Evolutionary conservation across 2,113 vertebrate species (phyloP), one percentile per base, ranked within the genome.

Genomic region (Alligator mississippiensis): DNA sequence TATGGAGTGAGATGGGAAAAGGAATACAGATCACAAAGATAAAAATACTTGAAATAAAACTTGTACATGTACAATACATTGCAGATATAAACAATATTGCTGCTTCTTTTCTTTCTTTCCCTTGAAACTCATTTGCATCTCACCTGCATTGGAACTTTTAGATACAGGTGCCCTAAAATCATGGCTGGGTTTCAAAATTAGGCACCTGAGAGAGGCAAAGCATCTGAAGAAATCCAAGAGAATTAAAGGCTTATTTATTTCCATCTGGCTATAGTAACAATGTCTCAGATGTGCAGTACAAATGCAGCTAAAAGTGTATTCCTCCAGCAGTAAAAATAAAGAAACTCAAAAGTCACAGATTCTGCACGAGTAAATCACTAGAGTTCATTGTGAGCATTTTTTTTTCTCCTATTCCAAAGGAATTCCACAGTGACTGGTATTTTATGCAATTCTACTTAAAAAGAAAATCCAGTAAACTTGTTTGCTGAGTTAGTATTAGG

Each of bases 1-100:
- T 17, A 79, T 16, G 60, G 2, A 30, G 2, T 1, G 1, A 77
- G 19, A 92, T 4, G 55, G 7, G 78, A 82, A 80, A 84, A n/a
- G 0, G 1, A 4, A 91, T 80, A 15, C 5, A 89, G 60, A 81
- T 61, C 3, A 2, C 5, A 62, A 12, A 5, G 7, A 4, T 77
- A 38, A 81, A 88, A 76, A 18, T 17, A 77, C 3, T 11, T 9
- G 61, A 79, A 85, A 66, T 25, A 79, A 14, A 87, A 34, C 1
- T 11, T n/a, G 13, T 5, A 82, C 3, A 47, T 6, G 3, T 11
- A 70, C 0, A 27, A 2, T 3, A 84, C 77, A 89, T 78, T 2
- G 24, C 2, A 80, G 17, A 47, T 25, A 34, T 66, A 87, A 63
- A 0, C 10, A 70, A 62, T 10, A 59, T 8, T 61, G 0, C 3